Evolutionary conservation across 1,140 invertebrate species (phyloP).

Genomic region (Sitophilus oryzae): DNA sequence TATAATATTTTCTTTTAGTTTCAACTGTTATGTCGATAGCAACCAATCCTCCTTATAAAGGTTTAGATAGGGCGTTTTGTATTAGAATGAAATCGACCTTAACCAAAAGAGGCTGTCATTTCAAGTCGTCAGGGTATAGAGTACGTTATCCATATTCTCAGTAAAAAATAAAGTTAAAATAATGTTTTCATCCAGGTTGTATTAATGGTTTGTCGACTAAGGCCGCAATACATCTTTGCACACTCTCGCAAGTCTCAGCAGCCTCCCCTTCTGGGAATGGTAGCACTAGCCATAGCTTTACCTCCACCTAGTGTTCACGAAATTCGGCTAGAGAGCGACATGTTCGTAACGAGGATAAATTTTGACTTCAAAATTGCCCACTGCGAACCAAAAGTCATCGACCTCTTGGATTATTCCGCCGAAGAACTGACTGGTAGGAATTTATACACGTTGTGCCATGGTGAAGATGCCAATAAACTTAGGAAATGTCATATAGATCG

Average conservation of each 20-base stretch:
- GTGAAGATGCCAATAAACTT: slow-evolving; percentile 88
- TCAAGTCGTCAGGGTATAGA: slow-evolving; percentile 95
- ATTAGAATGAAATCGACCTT: slow-evolving; percentile 96
- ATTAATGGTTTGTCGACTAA: slow-evolving; percentile 78
- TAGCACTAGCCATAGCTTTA: slow-evolving; percentile 88
- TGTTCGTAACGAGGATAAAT: slow-evolving; percentile 93
- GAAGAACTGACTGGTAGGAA: slow-evolving; percentile 92
- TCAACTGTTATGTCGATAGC: slow-evolving; percentile 80
- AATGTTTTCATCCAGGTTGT: slow-evolving; percentile 67
- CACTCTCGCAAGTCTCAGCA: slow-evolving; percentile 76
- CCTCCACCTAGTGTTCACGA: slow-evolving; percentile 95
- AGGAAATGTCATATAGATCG: slow-evolving; percentile 88
- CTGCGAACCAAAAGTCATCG: slow-evolving; percentile 93
- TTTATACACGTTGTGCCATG: slow-evolving; percentile 90
- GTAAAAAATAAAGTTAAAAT: background rate
- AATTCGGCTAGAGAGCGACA: slow-evolving; percentile 89
- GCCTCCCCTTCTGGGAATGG: slow-evolving; percentile 84
- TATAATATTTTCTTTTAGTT: no score
- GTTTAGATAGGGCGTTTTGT: slow-evolving; percentile 88
- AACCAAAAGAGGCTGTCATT: slow-evolving; percentile 95
- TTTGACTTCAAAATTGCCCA: slow-evolving; percentile 95
- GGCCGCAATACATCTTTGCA: slow-evolving; percentile 87
- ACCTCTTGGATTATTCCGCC: slow-evolving; percentile 85
- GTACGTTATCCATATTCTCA: slow-evolving; percentile 55
- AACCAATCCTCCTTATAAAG: slow-evolving; percentile 70